Base-by-base conservation (phyloP, 2,888 invertebrate genomes). In the Coleophora deauratella region DNA sequence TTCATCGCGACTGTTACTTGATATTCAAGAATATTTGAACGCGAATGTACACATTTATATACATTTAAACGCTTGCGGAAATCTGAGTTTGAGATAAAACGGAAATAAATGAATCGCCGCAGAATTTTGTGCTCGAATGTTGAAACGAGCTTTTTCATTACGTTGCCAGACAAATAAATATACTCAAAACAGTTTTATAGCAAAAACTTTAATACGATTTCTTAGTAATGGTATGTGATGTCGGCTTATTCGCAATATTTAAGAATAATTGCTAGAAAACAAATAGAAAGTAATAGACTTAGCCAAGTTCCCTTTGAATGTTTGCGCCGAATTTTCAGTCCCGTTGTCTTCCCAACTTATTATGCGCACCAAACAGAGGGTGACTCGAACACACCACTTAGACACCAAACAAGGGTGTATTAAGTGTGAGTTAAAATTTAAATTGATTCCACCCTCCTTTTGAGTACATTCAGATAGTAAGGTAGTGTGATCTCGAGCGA, bases 391-490 rank as follows among this genome's bases (percentile, higher is more conserved):
- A 84, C 78, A 81, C 84, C 85, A 85, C 84, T 85, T 85, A 85
- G 78, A 85, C 77, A 79, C 84, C 81, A 82, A 84, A 85, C 84
- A 84, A 79, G 85, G 85, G 84, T 82, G 82, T 82, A 84, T 84
- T 85, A 84, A 85, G 82, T 81, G 73, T 72, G 74, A 85, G 82
- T 84, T 85, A 85, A 85, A 85, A 84, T 85, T 85, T 84, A 85
- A 85, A 84, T 85, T 85, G 84, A 84, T 81, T 85, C 81, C 65
- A 72, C 81, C 81, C 81, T 78, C 80, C 69, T 66, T 62, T 55
- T 64, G 67, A 75, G 73, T 59, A 74, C 79, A 81, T 81, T 82
- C 82, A 78, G 80, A 85, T 85, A 84, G 84, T 85, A 80, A 63
- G 21, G 68, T 66, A 72, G 73, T 79, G 81, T 82, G 80, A 81